Base-by-base conservation (phyloP, 1,140 invertebrate species). In the Mesaphorura yosii region DNA sequence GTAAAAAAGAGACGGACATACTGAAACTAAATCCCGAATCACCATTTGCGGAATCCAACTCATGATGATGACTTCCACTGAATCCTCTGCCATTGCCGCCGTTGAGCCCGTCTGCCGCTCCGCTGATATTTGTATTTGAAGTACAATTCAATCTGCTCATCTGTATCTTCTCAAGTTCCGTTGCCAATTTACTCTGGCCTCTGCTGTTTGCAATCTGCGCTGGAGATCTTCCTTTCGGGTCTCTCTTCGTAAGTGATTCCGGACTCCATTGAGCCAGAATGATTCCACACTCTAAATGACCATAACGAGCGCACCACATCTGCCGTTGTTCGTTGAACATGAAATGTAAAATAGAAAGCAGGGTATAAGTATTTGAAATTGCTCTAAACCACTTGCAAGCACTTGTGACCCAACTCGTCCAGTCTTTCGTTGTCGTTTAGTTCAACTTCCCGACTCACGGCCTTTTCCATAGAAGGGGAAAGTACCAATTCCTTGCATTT, bases 221-320 rank as follows among this genome's bases (percentile, higher is more conserved):
- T 17, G 57, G 44, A 37, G 57, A 59, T 15, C 47, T 57, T 53
- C 60, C 60, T 40, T 62, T 52, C n/a, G 19, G 40, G 48, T 59
- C 57, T 37, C 54, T 51, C 41, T 57, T 59, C 48, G 51, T 39
- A 25, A 59, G 28, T 10, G 57, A 57, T 40, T 59, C 53, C 23
- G 60, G 60, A 48, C 51, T 59, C 60, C 60, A 62, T 42, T 62
- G 60, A 27, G 60, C 57, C 51, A 62, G 34, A 40, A 62, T 62
- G 41, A 62, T 56, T 12, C 57, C 57, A 59, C 60, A 62, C 50
- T 62, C 60, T 47, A 59, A 59, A 55, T 59, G 57, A 41, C 60
- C 60, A 52, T 62, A 57, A 48, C 57, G 57, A 51, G 60, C 60
- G 51, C 41, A 51, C 57, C 57, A 59, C 57, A 59, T 59, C 60